A percentile compares a stretch with the other conserved stretches of the same genome.
phyloP scores from a whole-genome alignment of 1,140 invertebrate genomes.

The Drosophila truncata region DNA sequence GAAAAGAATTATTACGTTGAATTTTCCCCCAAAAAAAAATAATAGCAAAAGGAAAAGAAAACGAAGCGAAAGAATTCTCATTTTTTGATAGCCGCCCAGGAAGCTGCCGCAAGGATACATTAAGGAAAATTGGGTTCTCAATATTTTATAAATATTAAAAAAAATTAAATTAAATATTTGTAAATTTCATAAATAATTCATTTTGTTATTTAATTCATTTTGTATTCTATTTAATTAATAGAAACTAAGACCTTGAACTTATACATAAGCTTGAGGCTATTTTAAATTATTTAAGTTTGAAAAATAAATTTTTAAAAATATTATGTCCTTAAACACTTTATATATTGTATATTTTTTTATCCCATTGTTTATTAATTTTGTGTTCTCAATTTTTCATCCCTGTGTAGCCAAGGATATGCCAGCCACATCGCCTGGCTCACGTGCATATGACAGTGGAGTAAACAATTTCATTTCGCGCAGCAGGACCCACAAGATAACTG shows the following conservation, averaged over 20 bases:
- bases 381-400: background rate
- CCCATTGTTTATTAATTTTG: background rate
- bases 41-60: slow-evolving; percentile 44
- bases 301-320: too few species aligned
- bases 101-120: slow-evolving; percentile 44
- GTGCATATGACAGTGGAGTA: slow-evolving; percentile 83
- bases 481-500: slow-evolving; percentile 78
- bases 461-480: slow-evolving; percentile 82
- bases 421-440: slow-evolving; percentile 58
- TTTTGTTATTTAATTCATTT: too few species aligned
- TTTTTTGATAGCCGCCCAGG: slow-evolving; percentile 76
- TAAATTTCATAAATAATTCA: background rate
- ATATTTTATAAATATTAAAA: background rate
- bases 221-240: background rate
- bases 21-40: slow-evolving; percentile 60
- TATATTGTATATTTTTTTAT: background rate
- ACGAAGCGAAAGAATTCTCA: slow-evolving; percentile 64
- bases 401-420: slow-evolving; percentile 20
- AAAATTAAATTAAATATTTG: background rate
- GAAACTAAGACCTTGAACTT: background rate
- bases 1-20: slow-evolving; percentile 84
- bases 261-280: too few species aligned
- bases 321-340: too few species aligned
- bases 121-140: background rate
- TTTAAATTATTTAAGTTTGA: too few species aligned